A percentile compares a stretch with the other conserved stretches of the same genome.
phyloP scores from a whole-genome alignment of 2,888 invertebrate genomes.

The Peribatodes rhomboidaria region DNA sequence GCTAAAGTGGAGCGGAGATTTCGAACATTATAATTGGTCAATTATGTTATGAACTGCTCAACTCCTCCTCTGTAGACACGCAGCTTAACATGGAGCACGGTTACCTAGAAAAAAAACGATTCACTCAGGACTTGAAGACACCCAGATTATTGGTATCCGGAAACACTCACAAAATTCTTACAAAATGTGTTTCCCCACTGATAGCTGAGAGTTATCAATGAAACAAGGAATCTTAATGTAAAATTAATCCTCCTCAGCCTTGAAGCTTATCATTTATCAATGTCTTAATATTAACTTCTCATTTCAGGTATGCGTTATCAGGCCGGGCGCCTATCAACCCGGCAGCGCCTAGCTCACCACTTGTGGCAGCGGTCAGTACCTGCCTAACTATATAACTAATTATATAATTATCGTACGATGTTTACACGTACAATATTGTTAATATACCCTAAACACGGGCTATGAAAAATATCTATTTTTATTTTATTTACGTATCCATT shows the following conservation, averaged over 20 bases:
- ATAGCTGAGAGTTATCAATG: constrained; percentile 6
- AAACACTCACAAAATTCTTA: too few species aligned
- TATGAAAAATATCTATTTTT: too few species aligned
- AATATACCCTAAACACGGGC: too few species aligned
- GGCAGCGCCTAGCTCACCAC: constrained; percentile 55
- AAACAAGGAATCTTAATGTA: constrained; percentile 9
- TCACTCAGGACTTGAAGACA: too few species aligned
- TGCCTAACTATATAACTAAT: background rate
- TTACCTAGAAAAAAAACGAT: too few species aligned
- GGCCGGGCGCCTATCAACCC: constrained; percentile 30
- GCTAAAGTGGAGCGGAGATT: too few species aligned
- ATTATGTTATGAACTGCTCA: too few species aligned
- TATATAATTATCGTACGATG: constrained; percentile 7
- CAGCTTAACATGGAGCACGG: too few species aligned
- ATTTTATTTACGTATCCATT: too few species aligned
- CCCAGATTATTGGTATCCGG: too few species aligned
- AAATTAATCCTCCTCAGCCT: constrained; percentile 20
- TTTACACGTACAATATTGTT: background rate
- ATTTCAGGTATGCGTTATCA: constrained; percentile 57
- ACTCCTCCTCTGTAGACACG: too few species aligned
- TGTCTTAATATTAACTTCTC: constrained; percentile 14
- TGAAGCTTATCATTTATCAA: constrained; percentile 18
- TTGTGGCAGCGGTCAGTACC: constrained; percentile 71
- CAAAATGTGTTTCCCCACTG: background rate
- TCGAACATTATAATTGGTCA: too few species aligned